A percentile compares a stretch with the other conserved stretches of the same genome.
Conservation (phyloP, 2,113 vertebrate species). For the Hoplias malabaricus region DNA sequence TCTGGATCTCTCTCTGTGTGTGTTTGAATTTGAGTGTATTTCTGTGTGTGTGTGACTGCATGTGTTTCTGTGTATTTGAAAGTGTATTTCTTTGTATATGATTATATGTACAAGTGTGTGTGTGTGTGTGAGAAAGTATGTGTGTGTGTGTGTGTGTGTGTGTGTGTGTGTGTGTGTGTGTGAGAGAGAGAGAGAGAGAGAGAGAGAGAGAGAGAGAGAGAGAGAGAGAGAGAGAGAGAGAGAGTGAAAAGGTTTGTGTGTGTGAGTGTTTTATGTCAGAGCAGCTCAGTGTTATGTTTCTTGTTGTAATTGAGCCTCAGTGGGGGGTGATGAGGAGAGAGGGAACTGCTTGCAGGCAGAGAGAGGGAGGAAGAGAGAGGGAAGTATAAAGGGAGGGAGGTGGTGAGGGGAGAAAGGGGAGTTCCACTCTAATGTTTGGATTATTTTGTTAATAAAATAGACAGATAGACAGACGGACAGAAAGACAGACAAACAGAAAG, state of each 20-base stretch:
- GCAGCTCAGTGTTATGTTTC: neutral
- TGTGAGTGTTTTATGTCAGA: neutral
- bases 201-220: no score
- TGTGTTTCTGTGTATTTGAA: neutral
- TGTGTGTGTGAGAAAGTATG: no score
- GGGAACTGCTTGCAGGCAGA: neutral
- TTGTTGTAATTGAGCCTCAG: neutral
- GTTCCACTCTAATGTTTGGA: no score
- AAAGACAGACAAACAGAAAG: no score
- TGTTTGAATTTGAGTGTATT: no score
- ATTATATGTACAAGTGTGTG: neutral
- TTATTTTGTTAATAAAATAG: no score
- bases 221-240: no score
- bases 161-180: neutral
- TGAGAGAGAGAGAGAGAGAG: no score
- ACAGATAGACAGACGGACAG: no score
- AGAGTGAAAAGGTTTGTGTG: no score
- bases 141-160: neutral
- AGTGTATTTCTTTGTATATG: neutral
- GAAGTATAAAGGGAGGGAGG: neutral
- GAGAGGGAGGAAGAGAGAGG: no score
- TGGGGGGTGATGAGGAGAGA: neutral
- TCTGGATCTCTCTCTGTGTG: neutral
- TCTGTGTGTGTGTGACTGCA: neutral
- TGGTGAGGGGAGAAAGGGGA: neutral